These are phyloP conservation scores for Argynnis bischoffii DNA, from an alignment of 2,888 invertebrate species.

Conservation along the genomic window DNA sequence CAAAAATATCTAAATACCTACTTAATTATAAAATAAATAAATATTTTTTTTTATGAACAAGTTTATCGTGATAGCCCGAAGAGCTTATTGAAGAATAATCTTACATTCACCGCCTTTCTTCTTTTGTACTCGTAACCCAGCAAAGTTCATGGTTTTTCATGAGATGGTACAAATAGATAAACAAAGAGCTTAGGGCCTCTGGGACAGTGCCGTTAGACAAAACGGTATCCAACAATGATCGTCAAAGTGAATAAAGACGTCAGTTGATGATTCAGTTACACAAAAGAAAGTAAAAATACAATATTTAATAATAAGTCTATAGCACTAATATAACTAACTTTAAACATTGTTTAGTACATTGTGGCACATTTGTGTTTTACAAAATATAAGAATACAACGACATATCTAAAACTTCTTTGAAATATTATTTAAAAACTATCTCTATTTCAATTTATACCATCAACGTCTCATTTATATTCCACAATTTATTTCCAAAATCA, in stretches of 20 bases:
- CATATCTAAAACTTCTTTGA: too few species aligned
- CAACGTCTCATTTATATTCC: too few species aligned
- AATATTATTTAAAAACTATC: too few species aligned
- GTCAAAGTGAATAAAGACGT: constrained; percentile 55
- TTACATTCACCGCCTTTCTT: not conserved
- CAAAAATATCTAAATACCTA: too few species aligned
- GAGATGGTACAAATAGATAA: constrained; percentile 50
- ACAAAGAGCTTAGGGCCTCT: constrained; percentile 57
- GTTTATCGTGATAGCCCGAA: not conserved
- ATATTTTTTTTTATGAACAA: too few species aligned
- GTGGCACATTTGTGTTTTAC: too few species aligned
- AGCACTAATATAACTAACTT: too few species aligned
- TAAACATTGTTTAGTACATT: too few species aligned
- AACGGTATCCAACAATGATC: constrained; percentile 66
- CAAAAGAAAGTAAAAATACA: constrained; percentile 6
- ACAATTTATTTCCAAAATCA: too few species aligned
- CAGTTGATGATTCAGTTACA: constrained; percentile 45
- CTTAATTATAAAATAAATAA: too few species aligned
- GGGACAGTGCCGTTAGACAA: constrained; percentile 63
- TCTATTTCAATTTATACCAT: too few species aligned
- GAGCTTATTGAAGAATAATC: not conserved
- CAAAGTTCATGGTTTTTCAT: constrained; percentile 40
- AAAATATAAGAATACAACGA: too few species aligned
- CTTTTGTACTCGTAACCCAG: not conserved
- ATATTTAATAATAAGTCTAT: not conserved